Evolutionary conservation across 1,140 invertebrate genomes (phyloP).

Genomic region (Bombyx mandarina): DNA sequence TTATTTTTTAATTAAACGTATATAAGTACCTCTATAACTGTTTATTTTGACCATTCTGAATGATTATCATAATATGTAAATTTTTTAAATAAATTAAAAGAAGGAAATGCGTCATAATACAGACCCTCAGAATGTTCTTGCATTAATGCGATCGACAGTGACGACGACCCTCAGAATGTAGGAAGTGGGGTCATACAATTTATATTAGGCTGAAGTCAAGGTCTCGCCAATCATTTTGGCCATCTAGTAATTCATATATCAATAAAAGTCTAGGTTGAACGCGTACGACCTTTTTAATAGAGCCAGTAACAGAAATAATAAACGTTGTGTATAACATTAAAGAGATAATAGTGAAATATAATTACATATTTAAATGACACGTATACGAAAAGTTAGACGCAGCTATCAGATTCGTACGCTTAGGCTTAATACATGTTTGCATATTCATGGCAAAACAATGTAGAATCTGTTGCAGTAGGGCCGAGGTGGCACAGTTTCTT

Average conservation of each 20-base stretch:
- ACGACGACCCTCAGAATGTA: conserved; percentile 39
- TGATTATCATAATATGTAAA: too few species aligned
- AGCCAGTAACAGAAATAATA: background rate
- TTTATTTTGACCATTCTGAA: too few species aligned
- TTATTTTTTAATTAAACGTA: too few species aligned
- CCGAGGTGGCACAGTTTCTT: conserved; percentile 61
- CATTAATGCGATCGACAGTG: conserved; percentile 34
- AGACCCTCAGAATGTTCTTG: conserved; percentile 9
- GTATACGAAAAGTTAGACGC: too few species aligned
- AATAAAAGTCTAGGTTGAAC: conserved; percentile 50
- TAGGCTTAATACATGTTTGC: conserved; percentile 27
- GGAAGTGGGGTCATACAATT: conserved; percentile 61
- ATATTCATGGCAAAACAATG: conserved; percentile 56
- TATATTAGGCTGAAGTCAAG: conserved; percentile 63
- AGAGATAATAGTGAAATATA: background rate
- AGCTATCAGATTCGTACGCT: conserved; percentile 1
- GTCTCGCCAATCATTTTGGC: conserved; percentile 57
- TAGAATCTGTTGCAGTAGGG: conserved; percentile 47
- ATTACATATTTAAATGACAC: too few species aligned
- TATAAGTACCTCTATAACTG: too few species aligned
- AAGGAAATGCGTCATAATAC: too few species aligned
- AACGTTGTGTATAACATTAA: background rate
- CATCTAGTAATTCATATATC: conserved; percentile 54
- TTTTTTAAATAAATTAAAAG: too few species aligned
- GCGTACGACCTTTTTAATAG: conserved; percentile 13